Base-by-base conservation (phyloP, 2,113 vertebrate species). In the Zapus hudsonius region DNA sequence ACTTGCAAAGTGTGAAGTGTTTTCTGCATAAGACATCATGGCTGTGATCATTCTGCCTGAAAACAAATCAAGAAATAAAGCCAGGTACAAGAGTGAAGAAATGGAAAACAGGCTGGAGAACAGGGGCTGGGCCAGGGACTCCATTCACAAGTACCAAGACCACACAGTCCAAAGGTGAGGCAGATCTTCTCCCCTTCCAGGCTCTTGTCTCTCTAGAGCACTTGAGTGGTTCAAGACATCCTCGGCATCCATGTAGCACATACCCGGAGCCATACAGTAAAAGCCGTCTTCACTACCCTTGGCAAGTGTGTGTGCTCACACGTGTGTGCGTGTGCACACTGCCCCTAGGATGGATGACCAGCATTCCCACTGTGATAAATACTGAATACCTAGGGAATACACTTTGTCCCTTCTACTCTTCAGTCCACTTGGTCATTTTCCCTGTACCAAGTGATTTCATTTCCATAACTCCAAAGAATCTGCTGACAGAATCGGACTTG, bases 391-490 rank as follows among this genome's bases (percentile, higher is more conserved):
- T 5, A 72, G 40, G 80, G 76, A 89, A 87, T 23, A 90, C 4
- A 69, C 25, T 42, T 57, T 7, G 27, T 20, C 72, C 42, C 47
- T 78, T 72, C 57, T 17, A 72, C 44, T 59, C 47, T 59, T 27
- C 17, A 38, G 70, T 25, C 44, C 87, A 67, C 72, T 76, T 66
- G 36, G 73, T 89, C 86, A 78, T 47, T 84, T 90, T 25, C 83
- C 74, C 79, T 64, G 8, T 36, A 36, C 40, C 69, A 74, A 67
- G 89, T 76, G 73, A 66, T 82, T 87, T 92, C 42, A 19, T 93
- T 70, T 87, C 91, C 95, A 92, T 19, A 84, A 92, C 70, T 92
- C 86, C 95, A 1, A 17, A 89, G 87, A 96, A 89, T 79, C 66
- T 83, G 94, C 89, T 70, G 94, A 89, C 59, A 79, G 89, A 63